These are phyloP conservation scores for Oreochromis aureus DNA, from an alignment of 2,113 vertebrate species.

Conservation along the genomic window DNA sequence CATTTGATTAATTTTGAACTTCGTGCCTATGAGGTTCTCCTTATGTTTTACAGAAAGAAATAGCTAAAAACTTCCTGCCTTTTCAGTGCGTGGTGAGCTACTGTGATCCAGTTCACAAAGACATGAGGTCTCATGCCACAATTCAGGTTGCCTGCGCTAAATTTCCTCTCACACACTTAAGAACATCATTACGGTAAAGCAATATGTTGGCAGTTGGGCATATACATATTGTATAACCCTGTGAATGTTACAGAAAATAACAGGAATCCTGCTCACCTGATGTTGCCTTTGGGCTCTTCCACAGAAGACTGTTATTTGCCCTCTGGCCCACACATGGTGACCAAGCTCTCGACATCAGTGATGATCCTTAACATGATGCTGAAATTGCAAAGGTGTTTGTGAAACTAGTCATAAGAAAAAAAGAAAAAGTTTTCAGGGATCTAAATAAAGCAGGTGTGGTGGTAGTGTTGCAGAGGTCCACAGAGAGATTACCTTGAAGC, in stretches of 20 bases:
- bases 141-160: not conserved
- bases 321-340: not conserved
- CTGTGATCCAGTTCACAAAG: not conserved
- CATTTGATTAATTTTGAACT: not conserved
- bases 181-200: too few relatives aligned
- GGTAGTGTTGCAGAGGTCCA: not conserved
- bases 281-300: not conserved
- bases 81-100: not conserved
- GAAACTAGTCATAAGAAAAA: not conserved
- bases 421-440: not conserved
- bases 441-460: not conserved
- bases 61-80: not conserved
- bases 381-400: not conserved
- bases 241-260: not conserved
- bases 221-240: not conserved
- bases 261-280: not conserved
- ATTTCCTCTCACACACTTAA: not conserved
- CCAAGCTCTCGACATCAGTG: not conserved
- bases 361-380: not conserved
- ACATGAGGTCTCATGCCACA: not conserved
- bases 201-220: too few relatives aligned
- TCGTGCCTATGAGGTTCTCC: not conserved
- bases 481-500: not conserved
- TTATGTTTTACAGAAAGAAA: not conserved
- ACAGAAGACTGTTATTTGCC: not conserved